Evolutionary conservation across 37 sponge, comb jelly and placozoan genomes (phyloP), one percentile per base, ranked within the genome.

Genomic region (Geodia barretti): DNA sequence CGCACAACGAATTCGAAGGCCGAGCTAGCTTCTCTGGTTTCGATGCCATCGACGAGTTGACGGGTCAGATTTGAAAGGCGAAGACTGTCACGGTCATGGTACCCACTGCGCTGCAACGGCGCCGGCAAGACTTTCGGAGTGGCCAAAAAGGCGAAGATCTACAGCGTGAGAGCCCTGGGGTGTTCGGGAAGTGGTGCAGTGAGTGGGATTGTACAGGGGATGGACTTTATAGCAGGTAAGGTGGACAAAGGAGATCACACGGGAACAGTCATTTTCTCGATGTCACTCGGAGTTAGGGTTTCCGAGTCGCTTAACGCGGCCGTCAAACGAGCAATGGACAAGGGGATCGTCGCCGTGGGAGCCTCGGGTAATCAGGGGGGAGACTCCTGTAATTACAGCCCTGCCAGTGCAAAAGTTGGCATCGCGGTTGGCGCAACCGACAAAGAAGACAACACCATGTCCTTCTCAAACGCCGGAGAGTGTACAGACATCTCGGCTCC

Each of bases 41-140:
- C 54, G 93, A 93, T 76, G 84, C 83, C 8, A 76, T 94, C 20
- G 91, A 94, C 30, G 36, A 83, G 2, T 72, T 84, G 1, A 86
- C 83, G 8, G 91, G 88, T 0, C 85, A 4, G 23, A 72, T 28
- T 61, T 69, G 19, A 30, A 72, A 43, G 91, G 94, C 20, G 59
- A 30, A 4, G 94, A 94, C 43, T 94, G 94, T 74, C 81, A 93
- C 64, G 90, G 93, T 3, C 93, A 93, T 42, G 93, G 93, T 7
- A 86, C 93, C 0, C 93, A 93, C 65, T 82, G 86, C 78, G 93
- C 93, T 30, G 89, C 83, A 1, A 88, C 80, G 7, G 86, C 84
- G 93, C 89, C 41, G 93, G 93, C 0, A 88, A 78, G 47, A 85
- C 74, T 7, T 86, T 79, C 47, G 93, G 93, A 9, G 89, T 93